Base-by-base conservation (phyloP, 2,113 vertebrate genomes). In the Chionodraco myersi region DNA sequence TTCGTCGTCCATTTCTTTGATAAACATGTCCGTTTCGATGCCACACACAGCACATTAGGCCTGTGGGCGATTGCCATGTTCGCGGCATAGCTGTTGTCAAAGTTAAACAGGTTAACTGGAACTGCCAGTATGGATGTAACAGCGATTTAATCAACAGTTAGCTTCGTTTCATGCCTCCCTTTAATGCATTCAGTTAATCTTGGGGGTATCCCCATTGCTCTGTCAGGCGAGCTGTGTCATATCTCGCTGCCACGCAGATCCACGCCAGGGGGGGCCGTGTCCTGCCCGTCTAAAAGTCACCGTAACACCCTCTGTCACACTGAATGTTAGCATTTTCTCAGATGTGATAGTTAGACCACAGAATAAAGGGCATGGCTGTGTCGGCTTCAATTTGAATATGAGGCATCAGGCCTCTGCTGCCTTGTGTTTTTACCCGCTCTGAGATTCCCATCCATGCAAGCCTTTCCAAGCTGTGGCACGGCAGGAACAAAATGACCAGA, bases 261-360 rank as follows among this genome's bases (percentile, higher is more conserved):
- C 85, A 82, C 52, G 80, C 81, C 86, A 77, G 72, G 48, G 53
- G 53, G 91, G 75, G 18, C 83, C 26, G 61, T 86, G 67, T 79
- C 80, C 73, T 41, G 82, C 84, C 60, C 72, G 41, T 84, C 74
- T 84, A 92, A 93, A 93, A 92, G 93, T 93, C 91, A 92, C 73
- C 34, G 44, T 89, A 89, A 86, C 90, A 88, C 92, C 90, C 90
- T 84, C 87, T 90, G 91, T 94, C 93, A 93, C 91, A 91, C 80
- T 75, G 83, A 92, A 89, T 88, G 88, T 86, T 89, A 58, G 83
- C 84, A 79, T 30, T 92, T 92, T 89, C 86, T 87, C 87, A 85
- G 70, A 91, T 85, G 77, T 89, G 75, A 89, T 89, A 89, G 87
- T 93, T 86, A 90, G 91, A 91, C 72, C 69, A 30, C 75, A 69